Percentiles rank a stretch among this genome's conserved stretches.
Conservation (phyloP, 2,888 invertebrate species). For the Melanophora roralis region DNA sequence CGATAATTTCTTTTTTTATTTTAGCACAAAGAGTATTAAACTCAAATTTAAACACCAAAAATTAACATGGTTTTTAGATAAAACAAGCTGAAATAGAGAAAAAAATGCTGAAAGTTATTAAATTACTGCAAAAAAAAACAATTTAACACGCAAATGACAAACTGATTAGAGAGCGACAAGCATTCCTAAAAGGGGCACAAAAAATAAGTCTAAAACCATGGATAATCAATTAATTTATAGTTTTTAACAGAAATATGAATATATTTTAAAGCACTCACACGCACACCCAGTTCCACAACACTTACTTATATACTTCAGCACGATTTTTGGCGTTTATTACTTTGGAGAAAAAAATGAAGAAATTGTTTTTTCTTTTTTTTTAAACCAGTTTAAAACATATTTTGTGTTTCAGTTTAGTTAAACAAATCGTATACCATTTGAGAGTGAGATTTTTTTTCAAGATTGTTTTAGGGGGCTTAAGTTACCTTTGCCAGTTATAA, state of each 20-base stretch:
- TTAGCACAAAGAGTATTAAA: conserved; percentile 27
- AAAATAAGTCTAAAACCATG: neutral
- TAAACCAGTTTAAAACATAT: conserved; percentile 25
- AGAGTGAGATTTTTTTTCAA: conserved; percentile 32
- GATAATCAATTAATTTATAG: conserved; percentile 45
- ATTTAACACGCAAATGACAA: conserved; percentile 53
- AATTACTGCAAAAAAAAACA: conserved; percentile 13
- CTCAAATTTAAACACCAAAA: neutral
- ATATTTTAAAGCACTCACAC: neutral
- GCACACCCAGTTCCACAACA: too few species aligned
- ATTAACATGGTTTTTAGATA: conserved; percentile 13
- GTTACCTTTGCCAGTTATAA: conserved; percentile 54
- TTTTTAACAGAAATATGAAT: conserved; percentile 22
- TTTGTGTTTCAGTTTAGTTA: conserved; percentile 3
- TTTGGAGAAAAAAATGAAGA: conserved; percentile 1
- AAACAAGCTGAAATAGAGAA: neutral
- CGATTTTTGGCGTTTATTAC: conserved; percentile 30
- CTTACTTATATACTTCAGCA: conserved; percentile 1
- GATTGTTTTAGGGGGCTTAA: conserved; percentile 21
- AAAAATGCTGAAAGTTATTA: neutral
- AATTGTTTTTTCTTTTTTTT: neutral
- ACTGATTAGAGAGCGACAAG: neutral
- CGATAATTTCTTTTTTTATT: neutral
- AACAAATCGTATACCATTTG: conserved; percentile 41
- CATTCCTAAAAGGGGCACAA: neutral